Conservation (phyloP, 2,888 invertebrate species). For the Adineta ricciae region DNA sequence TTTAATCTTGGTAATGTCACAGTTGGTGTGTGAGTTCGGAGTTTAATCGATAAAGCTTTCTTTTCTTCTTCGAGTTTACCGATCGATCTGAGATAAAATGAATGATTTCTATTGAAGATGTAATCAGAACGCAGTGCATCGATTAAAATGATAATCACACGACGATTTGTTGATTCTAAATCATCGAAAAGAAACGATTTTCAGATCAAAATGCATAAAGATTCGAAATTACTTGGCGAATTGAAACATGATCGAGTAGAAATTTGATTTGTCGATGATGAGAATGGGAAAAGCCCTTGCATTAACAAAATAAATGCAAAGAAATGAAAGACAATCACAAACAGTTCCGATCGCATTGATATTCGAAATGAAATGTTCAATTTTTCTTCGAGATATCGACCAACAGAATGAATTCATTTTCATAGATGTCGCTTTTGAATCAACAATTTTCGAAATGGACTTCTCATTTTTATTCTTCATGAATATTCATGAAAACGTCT, state of each 20-base stretch:
- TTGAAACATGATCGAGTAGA: neutral
- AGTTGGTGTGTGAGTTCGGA: slow-evolving; percentile 70
- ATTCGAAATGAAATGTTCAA: too few species aligned
- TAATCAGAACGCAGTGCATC: slow-evolving; percentile 82
- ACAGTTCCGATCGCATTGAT: neutral
- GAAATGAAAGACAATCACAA: neutral
- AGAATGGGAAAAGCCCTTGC: neutral
- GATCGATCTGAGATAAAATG: slow-evolving; percentile 40
- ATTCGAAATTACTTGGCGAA: neutral
- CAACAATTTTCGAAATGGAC: too few species aligned
- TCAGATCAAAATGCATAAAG: neutral
- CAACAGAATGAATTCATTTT: neutral
- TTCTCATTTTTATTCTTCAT: too few species aligned
- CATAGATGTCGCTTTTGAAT: neutral
- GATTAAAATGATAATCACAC: slow-evolving; percentile 68
- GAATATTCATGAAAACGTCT: too few species aligned
- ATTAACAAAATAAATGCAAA: neutral
- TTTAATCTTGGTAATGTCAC: slow-evolving; percentile 92
- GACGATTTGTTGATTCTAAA: neutral
- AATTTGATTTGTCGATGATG: neutral
- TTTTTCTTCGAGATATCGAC: neutral
- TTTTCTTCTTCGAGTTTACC: slow-evolving; percentile 39
- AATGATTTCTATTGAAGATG: slow-evolving; percentile 48
- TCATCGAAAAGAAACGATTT: neutral
- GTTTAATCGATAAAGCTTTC: slow-evolving; percentile 41